Evolutionary conservation across 2,888 invertebrate genomes (phyloP).

Genomic region (Oegoconia quadripuncta): DNA sequence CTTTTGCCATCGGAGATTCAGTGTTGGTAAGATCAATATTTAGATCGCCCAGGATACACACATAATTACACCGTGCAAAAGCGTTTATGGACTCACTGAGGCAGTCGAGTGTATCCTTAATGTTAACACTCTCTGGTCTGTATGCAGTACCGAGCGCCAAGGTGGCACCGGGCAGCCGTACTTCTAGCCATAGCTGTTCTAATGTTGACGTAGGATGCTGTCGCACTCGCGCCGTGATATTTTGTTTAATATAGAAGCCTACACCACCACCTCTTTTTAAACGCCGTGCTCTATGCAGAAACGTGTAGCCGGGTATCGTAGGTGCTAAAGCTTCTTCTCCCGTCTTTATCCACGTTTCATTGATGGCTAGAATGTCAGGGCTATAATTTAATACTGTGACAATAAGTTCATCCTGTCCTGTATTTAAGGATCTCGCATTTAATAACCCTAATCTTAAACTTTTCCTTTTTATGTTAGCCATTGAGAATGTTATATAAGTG

Average conservation of each 20-base stretch:
- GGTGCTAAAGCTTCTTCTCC: constrained; percentile 12
- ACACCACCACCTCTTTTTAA: constrained; percentile 8
- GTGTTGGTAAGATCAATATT: constrained; percentile 16
- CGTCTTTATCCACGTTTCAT: constrained; percentile 17
- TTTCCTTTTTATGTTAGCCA: not conserved
- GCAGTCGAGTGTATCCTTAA: constrained; percentile 13
- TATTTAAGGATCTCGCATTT: constrained; percentile 1
- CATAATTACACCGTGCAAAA: constrained; percentile 11
- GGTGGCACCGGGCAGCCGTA: constrained; percentile 14
- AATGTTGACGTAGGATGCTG: constrained; percentile 14
- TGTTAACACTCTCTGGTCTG: constrained; percentile 15
- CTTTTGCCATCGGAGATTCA: constrained; percentile 2
- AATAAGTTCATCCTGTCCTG: constrained; percentile 1
- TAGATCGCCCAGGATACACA: constrained; percentile 14
- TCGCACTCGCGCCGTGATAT: constrained; percentile 9
- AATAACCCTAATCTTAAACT: not conserved
- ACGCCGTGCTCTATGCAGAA: constrained; percentile 6
- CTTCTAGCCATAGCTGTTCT: constrained; percentile 25
- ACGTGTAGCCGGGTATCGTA: constrained; percentile 5
- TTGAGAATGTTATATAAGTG: not conserved
- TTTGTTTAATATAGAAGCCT: constrained; percentile 15
- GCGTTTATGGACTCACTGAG: constrained; percentile 16
- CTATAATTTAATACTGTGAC: no score
- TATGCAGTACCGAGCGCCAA: constrained; percentile 23
- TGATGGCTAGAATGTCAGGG: constrained; percentile 18